A percentile compares a stretch with the other conserved stretches of the same genome.
Evolutionary conservation across 2,797 vertebrate genomes (phyloP).

Genomic region (Emydoidea blandingii): DNA sequence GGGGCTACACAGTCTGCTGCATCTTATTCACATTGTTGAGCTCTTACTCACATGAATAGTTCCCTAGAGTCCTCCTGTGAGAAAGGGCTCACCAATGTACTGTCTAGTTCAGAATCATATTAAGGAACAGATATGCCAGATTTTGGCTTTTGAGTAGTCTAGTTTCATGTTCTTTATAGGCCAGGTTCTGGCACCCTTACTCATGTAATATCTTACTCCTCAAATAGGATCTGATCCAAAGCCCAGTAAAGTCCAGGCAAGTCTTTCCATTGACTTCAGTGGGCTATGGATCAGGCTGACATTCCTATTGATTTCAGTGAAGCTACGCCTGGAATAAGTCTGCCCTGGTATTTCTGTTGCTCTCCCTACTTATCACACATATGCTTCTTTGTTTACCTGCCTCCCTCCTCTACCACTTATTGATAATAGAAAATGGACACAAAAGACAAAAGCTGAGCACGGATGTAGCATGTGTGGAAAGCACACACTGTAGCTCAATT

Average conservation of each 20-base stretch:
- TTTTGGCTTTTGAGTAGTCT: background rate
- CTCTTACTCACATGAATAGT: background rate
- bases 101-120: background rate
- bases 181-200: accelerated
- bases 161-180: background rate
- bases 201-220: background rate
- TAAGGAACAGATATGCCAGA: background rate
- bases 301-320: background rate
- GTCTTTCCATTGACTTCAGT: background rate
- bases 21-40: background rate
- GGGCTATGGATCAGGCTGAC: no score
- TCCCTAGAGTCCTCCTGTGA: background rate
- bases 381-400: accelerated
- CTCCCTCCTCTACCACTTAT: background rate
- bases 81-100: background rate
- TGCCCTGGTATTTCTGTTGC: background rate
- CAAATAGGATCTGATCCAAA: accelerated
- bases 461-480: background rate
- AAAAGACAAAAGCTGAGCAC: background rate
- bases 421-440: accelerated
- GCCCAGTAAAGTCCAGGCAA: background rate
- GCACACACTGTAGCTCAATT: background rate
- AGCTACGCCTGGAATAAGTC: accelerated
- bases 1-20: background rate
- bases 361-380: accelerated